Conservation (phyloP, 2,888 invertebrate species). For the Tineola bisselliella region DNA sequence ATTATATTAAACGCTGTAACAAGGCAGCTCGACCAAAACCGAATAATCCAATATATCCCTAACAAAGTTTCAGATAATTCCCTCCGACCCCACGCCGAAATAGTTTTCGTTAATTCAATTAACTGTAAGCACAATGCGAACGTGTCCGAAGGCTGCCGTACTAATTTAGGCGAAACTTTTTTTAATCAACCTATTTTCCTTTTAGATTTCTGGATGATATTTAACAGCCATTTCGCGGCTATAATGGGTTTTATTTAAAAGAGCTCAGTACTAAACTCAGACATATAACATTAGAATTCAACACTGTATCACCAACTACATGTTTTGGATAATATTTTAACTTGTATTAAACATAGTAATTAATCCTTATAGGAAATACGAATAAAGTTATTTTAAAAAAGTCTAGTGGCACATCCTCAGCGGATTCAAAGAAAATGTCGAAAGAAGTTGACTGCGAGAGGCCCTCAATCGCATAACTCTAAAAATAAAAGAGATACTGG, state of each 20-base stretch:
- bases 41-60: slow-evolving; percentile 11
- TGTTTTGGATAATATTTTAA: too few species aligned
- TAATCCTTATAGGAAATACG: not conserved
- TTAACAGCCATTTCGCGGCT: too few species aligned
- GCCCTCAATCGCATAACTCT: not conserved
- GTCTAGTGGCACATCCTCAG: not conserved
- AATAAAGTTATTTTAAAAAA: not conserved
- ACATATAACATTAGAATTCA: too few species aligned
- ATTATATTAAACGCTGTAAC: not conserved
- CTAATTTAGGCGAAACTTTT: not conserved
- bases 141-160: not conserved
- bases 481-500: slow-evolving; percentile 5
- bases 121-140: not conserved
- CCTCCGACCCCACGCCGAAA: slow-evolving; percentile 8
- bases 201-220: too few species aligned
- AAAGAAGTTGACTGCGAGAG: not conserved
- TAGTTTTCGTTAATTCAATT: slow-evolving; percentile 11
- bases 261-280: too few species aligned
- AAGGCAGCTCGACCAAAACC: slow-evolving; percentile 8
- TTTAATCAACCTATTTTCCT: not conserved
- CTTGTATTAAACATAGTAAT: too few species aligned
- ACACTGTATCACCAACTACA: too few species aligned
- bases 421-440: not conserved
- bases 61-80: slow-evolving; percentile 10
- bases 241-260: too few species aligned